Evolutionary conservation across 1,140 invertebrate genomes (phyloP), one percentile per base, ranked within the genome.

Genomic region (Rhynchophorus ferrugineus): DNA sequence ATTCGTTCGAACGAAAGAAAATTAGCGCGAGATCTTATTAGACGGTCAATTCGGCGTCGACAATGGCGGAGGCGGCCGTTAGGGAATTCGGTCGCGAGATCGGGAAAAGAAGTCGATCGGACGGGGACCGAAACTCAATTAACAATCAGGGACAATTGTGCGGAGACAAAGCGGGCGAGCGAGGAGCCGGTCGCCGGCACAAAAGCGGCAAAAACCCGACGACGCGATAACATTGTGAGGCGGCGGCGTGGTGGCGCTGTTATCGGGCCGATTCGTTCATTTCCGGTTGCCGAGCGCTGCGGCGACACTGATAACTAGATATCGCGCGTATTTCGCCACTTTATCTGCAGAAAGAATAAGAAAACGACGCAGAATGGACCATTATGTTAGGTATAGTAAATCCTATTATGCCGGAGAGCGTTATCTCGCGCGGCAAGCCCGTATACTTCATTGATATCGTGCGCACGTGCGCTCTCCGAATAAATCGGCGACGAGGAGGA

Each of bases 311-410:
- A 69, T 69, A 69, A 69, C 66, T 61, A 68, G 66, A 70, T 70
- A 70, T 70, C 67, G 65, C 63, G 57, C 61, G 64, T 60, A 68
- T 69, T 70, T 66, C 66, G 58, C 59, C 64, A 63, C 63, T 70
- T 70, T 70, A 70, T 70, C 68, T 66, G 56, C 56, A 68, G 65
- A 70, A 69, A 70, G 68, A 70, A 70, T 70, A 70, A 70, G 68
- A 70, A 70, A 70, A 70, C 66, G 68, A 60, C 67, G 59, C 63
- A 69, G 67, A 70, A 70, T 68, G 67, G 68, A 65, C 68, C 68
- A 70, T 70, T 70, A 70, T 70, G 68, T 66, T 69, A 68, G 63
- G 62, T 67, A 68, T 63, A 69, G 64, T 70, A 70, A 70, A 70
- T 69, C 68, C 68, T 70, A 70, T 70, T 70, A 70, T 70, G 62